Evolutionary conservation across 2,113 vertebrate genomes (phyloP), one percentile per base, ranked within the genome.

Genomic region (Rhodinocichla rosea): DNA sequence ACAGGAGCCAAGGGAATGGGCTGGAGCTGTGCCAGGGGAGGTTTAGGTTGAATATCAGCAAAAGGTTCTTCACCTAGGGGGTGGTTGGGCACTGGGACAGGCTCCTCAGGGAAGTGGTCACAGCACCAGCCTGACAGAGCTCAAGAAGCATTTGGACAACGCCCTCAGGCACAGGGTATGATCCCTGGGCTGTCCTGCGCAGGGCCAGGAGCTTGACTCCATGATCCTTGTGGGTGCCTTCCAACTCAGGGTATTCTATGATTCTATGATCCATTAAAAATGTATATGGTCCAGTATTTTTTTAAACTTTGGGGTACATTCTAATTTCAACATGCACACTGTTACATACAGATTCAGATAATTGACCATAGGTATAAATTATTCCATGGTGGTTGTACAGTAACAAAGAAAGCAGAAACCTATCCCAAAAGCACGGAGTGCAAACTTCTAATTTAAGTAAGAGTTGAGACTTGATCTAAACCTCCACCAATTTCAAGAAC

Each of bases 1-100:
- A 35, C 45, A 68, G 45, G 16, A 75, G 0, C 16, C 0, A 0
- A 82, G n/a, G 33, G 13, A 47, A 40, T 1, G 4, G 24, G 20
- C 3, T 26, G 28, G 11, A 74, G 44, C 7, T 59, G 22, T 39
- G 11, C 12, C 45, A 45, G 24, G 11, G 39, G 7, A 60, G 30
- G 30, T 27, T 82, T 47, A 22, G 30, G 14, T 1, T 40, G 62
- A 47, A 2, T 22, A 22, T 35, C 2, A 68, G 53, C 11, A 30
- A 60, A 21, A 60, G 24, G 2, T 18, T 60, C 39, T 21, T 53
- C 13, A 6, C 24, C 10, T 40, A 45, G 33, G 21, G 28, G 7
- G 5, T n/a, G 16, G 2, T 0, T 60, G 53, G 28, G 45, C 19
- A 17, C 28, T 39, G 53, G 22, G 0, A 45, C 7, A 39, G 26